Conservation (phyloP, 2,888 invertebrate genomes). For the Erebia palarica region DNA sequence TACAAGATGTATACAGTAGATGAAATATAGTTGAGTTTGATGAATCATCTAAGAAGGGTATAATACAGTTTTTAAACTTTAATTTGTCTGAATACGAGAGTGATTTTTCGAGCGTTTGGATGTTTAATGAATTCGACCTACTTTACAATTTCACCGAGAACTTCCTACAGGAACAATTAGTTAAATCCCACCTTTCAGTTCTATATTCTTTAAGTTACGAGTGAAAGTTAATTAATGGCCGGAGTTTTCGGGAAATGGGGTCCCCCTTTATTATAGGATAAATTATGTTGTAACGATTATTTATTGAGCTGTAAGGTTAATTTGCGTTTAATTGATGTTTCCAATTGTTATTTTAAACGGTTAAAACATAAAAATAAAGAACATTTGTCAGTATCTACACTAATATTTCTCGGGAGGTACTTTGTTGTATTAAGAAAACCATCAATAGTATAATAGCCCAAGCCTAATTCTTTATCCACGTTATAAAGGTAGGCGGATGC, state of each 20-base stretch:
- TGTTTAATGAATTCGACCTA: not conserved
- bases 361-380: too few species aligned
- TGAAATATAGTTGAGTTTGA: too few species aligned
- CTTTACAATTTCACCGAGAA: not conserved
- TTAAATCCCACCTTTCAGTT: conserved; percentile 16
- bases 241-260: conserved; percentile 4
- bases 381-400: too few species aligned
- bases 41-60: too few species aligned
- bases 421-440: too few species aligned
- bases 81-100: too few species aligned
- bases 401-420: too few species aligned
- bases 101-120: not conserved
- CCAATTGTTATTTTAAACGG: not conserved
- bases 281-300: conserved; percentile 5
- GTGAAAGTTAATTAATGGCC: conserved; percentile 14
- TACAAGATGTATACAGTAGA: too few species aligned
- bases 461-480: too few species aligned
- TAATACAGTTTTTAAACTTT: too few species aligned
- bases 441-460: too few species aligned
- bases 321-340: conserved; percentile 1
- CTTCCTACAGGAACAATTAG: conserved; percentile 4
- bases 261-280: conserved; percentile 7
- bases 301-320: not conserved
- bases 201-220: conserved; percentile 20
- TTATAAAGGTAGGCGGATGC: too few species aligned